These are phyloP conservation scores for Conus canariensis DNA, from an alignment of 2,888 invertebrate species.

Conservation along the genomic window DNA sequence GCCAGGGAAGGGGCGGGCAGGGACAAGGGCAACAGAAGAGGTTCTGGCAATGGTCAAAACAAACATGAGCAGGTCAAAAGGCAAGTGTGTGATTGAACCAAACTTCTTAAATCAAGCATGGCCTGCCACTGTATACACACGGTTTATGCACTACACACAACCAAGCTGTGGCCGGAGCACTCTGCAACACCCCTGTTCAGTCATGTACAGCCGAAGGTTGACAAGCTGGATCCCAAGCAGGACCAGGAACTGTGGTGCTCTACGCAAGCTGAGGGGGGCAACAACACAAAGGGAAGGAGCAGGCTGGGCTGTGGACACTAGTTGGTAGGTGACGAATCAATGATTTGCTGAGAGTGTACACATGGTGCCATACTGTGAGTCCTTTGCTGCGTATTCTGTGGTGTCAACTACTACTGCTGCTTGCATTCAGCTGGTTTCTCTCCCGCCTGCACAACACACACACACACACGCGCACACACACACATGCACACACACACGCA, in stretches of 20 bases:
- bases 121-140: conserved; percentile 17
- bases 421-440: conserved; percentile 69
- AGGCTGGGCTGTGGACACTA: neutral
- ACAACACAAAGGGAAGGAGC: conserved; percentile 4
- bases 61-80: conserved; percentile 20
- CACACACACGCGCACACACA: conserved; percentile 30
- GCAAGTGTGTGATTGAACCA: neutral
- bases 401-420: conserved; percentile 62
- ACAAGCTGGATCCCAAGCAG: neutral
- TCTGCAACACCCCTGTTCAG: neutral
- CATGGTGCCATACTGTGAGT: conserved; percentile 21
- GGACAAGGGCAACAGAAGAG: no score
- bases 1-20: neutral
- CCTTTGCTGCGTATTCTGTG: conserved; percentile 15
- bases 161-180: neutral
- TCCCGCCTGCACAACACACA: conserved; percentile 59
- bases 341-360: conserved; percentile 13
- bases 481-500: conserved; percentile 54
- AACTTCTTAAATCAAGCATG: neutral
- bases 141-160: neutral
- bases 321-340: neutral
- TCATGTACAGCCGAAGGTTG: neutral
- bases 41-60: neutral
- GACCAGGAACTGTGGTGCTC: neutral
- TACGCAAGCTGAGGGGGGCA: neutral